Base-by-base conservation (phyloP, 2,888 invertebrate genomes). In the Limnephilus auricula region DNA sequence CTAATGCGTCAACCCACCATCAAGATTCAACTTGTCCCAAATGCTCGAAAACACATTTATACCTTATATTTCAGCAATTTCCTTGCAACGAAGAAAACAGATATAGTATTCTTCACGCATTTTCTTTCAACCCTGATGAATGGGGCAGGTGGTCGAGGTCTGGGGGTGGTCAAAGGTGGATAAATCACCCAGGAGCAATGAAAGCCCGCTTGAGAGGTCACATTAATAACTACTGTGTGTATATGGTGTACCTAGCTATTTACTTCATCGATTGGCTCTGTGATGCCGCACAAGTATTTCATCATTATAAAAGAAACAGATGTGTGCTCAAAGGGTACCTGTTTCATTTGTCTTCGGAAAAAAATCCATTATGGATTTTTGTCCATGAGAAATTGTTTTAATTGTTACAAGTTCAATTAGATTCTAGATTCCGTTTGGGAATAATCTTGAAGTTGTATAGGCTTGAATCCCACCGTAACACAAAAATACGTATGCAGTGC, bases 81-180 rank as follows among this genome's bases (percentile, higher is more conserved):
- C n/a, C 65, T 65, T 65, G 65, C 65, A 65, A 25, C 6, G 25
- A 65, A 25, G 65, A 65, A 65, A 65, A 25, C 65, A 65, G 15
- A 18, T 6, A 9, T 31, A 65, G 50, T 80, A 89, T 37, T 83
- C 65, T n/a, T 45, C 82, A 89, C 83, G 89, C 80, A 45, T 45
- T 89, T 80, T 45, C 40, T 82, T 82, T 89, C 82, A 82, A 4
- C 85, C 45, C 12, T 85, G 85, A 85, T 85, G 18, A 85, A 85
- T 85, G 85, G 45, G 2, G 1, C 85, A 85, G 40, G 85, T 85
- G 85, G 25, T 65, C n/a, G 65, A 25, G 65, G 65, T 65, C 65
- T 18, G 65, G 37, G 25, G 45, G 37, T 89, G 89, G 80, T 80
- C 80, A 89, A 85, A 45, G 40, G 30, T 15, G 40, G 13, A 85